phyloP scores from a whole-genome alignment of 2,888 invertebrate genomes.

The Mamestra brassicae region DNA sequence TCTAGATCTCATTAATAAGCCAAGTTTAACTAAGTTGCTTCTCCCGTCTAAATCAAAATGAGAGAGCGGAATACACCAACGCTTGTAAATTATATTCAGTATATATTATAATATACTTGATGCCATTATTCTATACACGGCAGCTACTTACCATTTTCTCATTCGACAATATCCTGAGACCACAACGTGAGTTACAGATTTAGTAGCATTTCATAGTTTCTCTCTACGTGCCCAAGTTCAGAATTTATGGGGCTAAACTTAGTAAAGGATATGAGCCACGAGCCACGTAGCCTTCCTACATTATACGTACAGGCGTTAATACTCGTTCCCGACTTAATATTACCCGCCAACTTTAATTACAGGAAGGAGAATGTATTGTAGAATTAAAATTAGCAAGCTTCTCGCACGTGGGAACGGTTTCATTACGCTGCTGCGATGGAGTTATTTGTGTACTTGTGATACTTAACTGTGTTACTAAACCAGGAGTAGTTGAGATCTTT shows the following conservation, averaged over 20 bases:
- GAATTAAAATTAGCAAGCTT: constrained; percentile 62
- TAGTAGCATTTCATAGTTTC: constrained; percentile 75
- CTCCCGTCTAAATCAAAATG: constrained; percentile 35
- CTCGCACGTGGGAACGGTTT: constrained; percentile 42
- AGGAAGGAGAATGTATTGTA: constrained; percentile 62
- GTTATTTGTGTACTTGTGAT: constrained; percentile 49
- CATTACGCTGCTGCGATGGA: constrained; percentile 58
- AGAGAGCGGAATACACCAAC: constrained; percentile 4
- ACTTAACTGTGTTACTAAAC: constrained; percentile 6
- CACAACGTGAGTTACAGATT: constrained; percentile 70
- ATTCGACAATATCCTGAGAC: constrained; percentile 63
- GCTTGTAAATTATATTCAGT: constrained; percentile 37
- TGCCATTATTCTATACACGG: constrained; percentile 57
- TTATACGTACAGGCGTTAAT: constrained; percentile 63
- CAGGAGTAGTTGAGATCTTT: background rate
- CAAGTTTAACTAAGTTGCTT: constrained; percentile 6
- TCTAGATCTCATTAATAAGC: constrained; percentile 7
- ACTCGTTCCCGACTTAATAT: constrained; percentile 63
- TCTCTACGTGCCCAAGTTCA: constrained; percentile 73
- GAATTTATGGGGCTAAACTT: constrained; percentile 74
- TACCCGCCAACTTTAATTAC: constrained; percentile 64
- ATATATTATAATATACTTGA: constrained; percentile 27
- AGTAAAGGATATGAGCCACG: constrained; percentile 67
- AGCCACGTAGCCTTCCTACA: constrained; percentile 62
- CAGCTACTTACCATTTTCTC: constrained; percentile 64